Evolutionary conservation across 2,888 invertebrate genomes (phyloP).

Genomic region (Drosophila parthenogenetica): DNA sequence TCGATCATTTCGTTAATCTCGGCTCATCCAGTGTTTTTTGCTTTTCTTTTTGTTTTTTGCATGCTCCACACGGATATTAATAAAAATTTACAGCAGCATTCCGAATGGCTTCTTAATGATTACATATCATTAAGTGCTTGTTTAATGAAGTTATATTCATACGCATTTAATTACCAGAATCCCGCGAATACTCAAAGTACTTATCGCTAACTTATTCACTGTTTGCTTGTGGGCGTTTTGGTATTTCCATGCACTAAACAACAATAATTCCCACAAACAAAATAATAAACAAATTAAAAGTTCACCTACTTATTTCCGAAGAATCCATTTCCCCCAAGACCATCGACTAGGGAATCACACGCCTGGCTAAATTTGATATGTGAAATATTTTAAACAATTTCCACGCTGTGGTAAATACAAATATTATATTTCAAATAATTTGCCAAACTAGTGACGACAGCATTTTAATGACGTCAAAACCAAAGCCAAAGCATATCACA

Average conservation of each 20-base stretch:
- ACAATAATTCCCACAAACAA: neutral
- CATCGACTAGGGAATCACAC: conserved; percentile 33
- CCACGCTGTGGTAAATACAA: neutral
- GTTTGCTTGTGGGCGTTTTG: conserved; percentile 20
- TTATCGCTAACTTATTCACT: conserved; percentile 7
- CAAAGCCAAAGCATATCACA: neutral
- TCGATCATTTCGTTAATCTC: conserved; percentile 19
- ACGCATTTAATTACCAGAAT: conserved; percentile 19
- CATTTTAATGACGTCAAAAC: conserved; percentile 43
- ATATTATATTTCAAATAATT: neutral
- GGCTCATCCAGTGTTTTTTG: conserved; percentile 30
- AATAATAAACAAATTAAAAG: conserved; percentile 27
- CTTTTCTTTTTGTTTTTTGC: neutral
- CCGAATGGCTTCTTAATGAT: conserved; percentile 40
- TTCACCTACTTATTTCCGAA: conserved; percentile 39
- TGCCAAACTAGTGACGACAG: conserved; percentile 32
- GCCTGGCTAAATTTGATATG: neutral
- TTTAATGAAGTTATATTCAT: conserved; percentile 60
- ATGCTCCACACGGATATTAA: conserved; percentile 33
- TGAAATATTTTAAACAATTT: neutral
- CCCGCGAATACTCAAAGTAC: conserved; percentile 11
- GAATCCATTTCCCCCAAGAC: conserved; percentile 26
- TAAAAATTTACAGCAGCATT: conserved; percentile 40
- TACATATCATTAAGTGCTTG: conserved; percentile 42
- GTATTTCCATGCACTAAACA: conserved; percentile 12